These are phyloP conservation scores for Leucoraja erinaceus DNA, from an alignment of 2,113 vertebrate genomes.

Conservation along the genomic window DNA sequence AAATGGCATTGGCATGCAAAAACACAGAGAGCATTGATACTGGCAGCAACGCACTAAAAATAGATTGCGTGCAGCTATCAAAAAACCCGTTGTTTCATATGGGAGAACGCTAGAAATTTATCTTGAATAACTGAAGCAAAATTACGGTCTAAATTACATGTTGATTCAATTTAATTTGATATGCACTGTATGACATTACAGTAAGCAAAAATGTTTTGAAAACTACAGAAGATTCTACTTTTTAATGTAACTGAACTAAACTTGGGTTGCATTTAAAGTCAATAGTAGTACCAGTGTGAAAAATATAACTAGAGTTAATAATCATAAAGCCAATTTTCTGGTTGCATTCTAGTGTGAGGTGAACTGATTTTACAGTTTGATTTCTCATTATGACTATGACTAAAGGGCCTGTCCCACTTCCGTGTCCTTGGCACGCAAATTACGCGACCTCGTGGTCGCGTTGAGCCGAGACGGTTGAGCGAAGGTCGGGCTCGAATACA, in stretches of 20 bases:
- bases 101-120: conserved; percentile 6
- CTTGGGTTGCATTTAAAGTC: not conserved
- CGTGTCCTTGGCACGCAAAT: too few relatives aligned
- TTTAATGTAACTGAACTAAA: not conserved
- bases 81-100: conserved; percentile 2
- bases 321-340: not conserved
- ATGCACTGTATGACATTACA: not conserved
- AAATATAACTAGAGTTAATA: not conserved
- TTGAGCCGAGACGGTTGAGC: too few relatives aligned
- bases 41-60: conserved; percentile 7
- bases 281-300: not conserved
- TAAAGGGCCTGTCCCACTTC: too few relatives aligned
- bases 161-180: conserved; percentile 26
- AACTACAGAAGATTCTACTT: not conserved
- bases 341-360: not conserved
- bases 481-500: too few relatives aligned
- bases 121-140: conserved; percentile 8
- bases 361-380: not conserved
- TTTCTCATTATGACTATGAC: not conserved
- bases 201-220: not conserved
- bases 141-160: conserved; percentile 12
- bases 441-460: too few relatives aligned
- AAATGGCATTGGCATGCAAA: conserved; percentile 3
- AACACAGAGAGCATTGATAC: not conserved
- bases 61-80: conserved; percentile 18